Conservation (phyloP, 2,888 invertebrate genomes). For the Xestia sexstrigata region DNA sequence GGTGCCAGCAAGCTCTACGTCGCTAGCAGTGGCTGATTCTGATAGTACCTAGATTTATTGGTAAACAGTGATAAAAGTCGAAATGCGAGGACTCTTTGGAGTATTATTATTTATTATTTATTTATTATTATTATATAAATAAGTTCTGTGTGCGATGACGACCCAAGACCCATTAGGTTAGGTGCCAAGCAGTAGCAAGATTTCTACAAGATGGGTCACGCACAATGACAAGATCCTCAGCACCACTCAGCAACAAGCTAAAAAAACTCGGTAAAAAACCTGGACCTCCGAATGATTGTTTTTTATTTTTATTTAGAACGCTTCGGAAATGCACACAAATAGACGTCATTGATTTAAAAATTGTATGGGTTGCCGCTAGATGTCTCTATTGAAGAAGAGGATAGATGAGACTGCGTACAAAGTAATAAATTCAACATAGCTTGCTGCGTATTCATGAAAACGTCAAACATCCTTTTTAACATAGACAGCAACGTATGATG, state of each 20-base stretch:
- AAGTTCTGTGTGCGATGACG: no score
- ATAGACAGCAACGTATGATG: constrained; percentile 33
- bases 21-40: no score
- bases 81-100: no score
- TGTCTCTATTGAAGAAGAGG: constrained; percentile 47
- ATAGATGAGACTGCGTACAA: background rate
- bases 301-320: no score
- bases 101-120: no score
- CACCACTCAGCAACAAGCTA: background rate
- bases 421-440: background rate
- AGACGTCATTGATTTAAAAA: constrained; percentile 62
- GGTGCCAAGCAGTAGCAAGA: background rate
- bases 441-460: constrained; percentile 27
- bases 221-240: background rate
- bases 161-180: background rate
- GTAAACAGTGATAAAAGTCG: background rate
- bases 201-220: background rate
- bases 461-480: background rate
- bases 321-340: constrained; percentile 29
- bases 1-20: background rate
- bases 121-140: no score
- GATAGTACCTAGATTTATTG: background rate
- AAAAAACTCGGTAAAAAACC: background rate
- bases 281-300: no score
- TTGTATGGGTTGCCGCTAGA: constrained; percentile 50